These are phyloP conservation scores for Drusus annulatus DNA, from an alignment of 1,140 invertebrate species.

Conservation along the genomic window DNA sequence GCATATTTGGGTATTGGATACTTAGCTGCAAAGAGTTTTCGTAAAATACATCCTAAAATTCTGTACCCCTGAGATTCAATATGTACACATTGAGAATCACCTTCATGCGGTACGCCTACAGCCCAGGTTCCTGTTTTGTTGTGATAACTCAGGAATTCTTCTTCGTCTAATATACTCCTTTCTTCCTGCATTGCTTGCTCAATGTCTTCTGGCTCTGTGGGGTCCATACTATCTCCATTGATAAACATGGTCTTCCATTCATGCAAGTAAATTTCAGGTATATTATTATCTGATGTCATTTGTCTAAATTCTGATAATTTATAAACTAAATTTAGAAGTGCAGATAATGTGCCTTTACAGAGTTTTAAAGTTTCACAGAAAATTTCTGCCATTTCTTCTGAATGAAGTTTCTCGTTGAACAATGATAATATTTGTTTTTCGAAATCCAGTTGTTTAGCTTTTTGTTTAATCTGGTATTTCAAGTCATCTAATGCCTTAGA, in stretches of 20 bases:
- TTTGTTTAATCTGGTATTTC: constrained; percentile 66
- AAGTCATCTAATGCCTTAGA: constrained; percentile 66
- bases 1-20: constrained; percentile 68
- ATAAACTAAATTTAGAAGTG: constrained; percentile 71
- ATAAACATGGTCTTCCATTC: constrained; percentile 72
- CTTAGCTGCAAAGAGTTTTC: constrained; percentile 72
- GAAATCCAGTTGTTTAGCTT: constrained; percentile 68
- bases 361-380: constrained; percentile 66
- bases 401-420: constrained; percentile 69
- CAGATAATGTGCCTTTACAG: constrained; percentile 69
- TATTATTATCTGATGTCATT: constrained; percentile 63
- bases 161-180: constrained; percentile 63
- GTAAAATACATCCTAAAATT: constrained; percentile 73
- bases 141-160: constrained; percentile 67
- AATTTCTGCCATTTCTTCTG: constrained; percentile 67
- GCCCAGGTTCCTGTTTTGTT: constrained; percentile 66
- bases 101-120: constrained; percentile 66
- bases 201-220: constrained; percentile 63
- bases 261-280: constrained; percentile 64
- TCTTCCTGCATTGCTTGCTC: constrained; percentile 60
- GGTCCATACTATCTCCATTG: constrained; percentile 61
- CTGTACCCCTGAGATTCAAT: constrained; percentile 66
- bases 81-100: constrained; percentile 65
- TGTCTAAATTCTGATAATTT: constrained; percentile 69
- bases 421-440: constrained; percentile 70